phyloP scores from a whole-genome alignment of 2,888 invertebrate genomes.

The Junonia oenone region DNA sequence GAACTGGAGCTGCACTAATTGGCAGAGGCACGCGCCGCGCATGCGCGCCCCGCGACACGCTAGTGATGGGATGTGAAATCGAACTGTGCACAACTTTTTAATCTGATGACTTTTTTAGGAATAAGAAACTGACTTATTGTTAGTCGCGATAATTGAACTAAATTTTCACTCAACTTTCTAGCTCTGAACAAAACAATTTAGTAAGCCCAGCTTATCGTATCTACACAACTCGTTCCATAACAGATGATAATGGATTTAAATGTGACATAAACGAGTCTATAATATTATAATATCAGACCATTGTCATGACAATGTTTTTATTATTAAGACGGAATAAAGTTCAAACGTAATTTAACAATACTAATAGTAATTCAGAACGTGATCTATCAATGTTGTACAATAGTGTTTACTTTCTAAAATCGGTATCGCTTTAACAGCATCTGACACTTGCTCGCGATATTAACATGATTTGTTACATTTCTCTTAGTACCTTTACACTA shows the following conservation, averaged over 20 bases:
- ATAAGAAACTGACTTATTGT: constrained; percentile 12
- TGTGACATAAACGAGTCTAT: neutral
- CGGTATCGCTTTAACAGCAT: constrained; percentile 32
- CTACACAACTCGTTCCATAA: neutral
- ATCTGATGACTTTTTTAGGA: constrained; percentile 56
- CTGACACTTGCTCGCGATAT: constrained; percentile 39
- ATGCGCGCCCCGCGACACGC: constrained; percentile 57
- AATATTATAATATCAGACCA: neutral
- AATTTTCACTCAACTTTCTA: constrained; percentile 6
- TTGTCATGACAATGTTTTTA: constrained; percentile 1
- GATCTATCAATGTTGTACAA: constrained; percentile 30
- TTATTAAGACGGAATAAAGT: constrained; percentile 8
- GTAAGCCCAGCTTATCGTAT: neutral
- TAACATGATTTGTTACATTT: constrained; percentile 50
- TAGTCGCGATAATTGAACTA: constrained; percentile 15
- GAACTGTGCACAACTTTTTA: constrained; percentile 59
- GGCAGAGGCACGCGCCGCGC: constrained; percentile 73
- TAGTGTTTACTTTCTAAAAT: constrained; percentile 38
- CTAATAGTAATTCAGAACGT: constrained; percentile 31
- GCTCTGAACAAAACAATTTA: neutral
- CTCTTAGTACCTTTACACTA: constrained; percentile 49
- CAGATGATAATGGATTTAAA: neutral
- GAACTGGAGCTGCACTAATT: constrained; percentile 79
- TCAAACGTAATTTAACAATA: constrained; percentile 13
- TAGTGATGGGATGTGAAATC: constrained; percentile 76